These are phyloP conservation scores for Varanus salvator DNA, from an alignment of 2,113 vertebrate species.

Conservation along the genomic window DNA sequence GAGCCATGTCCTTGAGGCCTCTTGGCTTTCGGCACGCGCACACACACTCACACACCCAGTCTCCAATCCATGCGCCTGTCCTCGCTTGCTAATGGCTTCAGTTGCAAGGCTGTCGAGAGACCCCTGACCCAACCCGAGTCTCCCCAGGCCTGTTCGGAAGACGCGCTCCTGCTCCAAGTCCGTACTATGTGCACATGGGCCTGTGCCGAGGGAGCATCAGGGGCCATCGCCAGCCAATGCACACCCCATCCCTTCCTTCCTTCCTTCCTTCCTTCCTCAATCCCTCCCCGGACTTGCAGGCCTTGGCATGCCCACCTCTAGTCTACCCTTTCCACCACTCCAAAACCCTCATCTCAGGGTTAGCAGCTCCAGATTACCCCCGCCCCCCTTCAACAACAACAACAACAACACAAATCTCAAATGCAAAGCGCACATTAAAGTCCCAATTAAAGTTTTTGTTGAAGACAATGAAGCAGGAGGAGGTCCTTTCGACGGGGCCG, in stretches of 20 bases:
- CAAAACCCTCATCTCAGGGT: neutral
- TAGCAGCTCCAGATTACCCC: neutral
- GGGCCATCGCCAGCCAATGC: too few relatives aligned
- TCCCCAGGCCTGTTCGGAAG: neutral
- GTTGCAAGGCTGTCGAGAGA: neutral
- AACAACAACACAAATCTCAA: conserved; percentile 4
- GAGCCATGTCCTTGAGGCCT: neutral
- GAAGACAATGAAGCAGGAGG: neutral
- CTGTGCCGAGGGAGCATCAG: too few relatives aligned
- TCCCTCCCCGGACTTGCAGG: too few relatives aligned
- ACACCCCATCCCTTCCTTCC: too few relatives aligned
- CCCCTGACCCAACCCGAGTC: too few relatives aligned
- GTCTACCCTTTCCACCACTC: neutral
- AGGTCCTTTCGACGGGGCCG: neutral
- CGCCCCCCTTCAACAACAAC: neutral
- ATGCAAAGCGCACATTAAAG: conserved; percentile 76
- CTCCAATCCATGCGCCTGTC: neutral
- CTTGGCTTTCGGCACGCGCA: neutral
- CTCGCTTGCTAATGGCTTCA: neutral
- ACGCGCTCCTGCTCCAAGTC: neutral
- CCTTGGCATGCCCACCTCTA: too few relatives aligned
- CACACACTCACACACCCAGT: too few relatives aligned
- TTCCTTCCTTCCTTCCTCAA: too few relatives aligned
- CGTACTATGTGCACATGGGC: too few relatives aligned
- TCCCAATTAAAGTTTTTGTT: conserved; percentile 76